Conservation (phyloP, 1,140 invertebrate genomes). For the Drosophila lacteicornis region DNA sequence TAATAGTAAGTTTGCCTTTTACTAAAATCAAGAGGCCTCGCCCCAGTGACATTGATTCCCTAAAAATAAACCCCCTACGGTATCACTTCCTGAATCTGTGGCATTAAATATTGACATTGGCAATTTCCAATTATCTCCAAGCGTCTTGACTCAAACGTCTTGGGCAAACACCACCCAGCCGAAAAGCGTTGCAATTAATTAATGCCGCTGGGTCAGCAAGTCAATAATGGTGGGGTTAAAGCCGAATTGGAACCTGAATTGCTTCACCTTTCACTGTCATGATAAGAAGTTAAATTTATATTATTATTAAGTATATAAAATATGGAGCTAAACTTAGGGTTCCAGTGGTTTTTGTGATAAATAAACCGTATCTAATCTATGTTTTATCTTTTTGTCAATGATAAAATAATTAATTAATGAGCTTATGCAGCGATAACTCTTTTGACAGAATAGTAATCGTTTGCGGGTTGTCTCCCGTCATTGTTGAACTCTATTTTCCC, state of each 20-base stretch:
- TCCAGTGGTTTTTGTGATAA: neutral
- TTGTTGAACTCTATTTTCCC: constrained; percentile 24
- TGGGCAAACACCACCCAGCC: constrained; percentile 54
- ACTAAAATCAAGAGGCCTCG: neutral
- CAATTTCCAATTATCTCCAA: constrained; percentile 65
- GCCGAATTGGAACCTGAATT: constrained; percentile 2
- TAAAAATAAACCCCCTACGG: neutral
- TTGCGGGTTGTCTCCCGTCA: neutral
- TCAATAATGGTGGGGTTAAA: constrained; percentile 37
- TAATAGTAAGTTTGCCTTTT: no score
- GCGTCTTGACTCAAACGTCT: constrained; percentile 72
- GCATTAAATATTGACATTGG: constrained; percentile 65
- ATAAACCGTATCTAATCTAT: constrained; percentile 12
- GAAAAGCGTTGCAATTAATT: constrained; percentile 66
- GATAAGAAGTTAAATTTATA: neutral
- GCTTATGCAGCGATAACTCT: neutral
- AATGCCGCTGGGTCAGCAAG: constrained; percentile 47
- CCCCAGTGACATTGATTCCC: neutral
- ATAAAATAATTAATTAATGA: constrained; percentile 8
- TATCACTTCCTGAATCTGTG: neutral
- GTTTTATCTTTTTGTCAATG: neutral
- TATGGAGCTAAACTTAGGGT: no score
- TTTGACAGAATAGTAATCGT: constrained; percentile 1
- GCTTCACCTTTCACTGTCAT: no score
- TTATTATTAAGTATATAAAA: neutral